These are phyloP conservation scores for Melanerpes aurifrons DNA, from an alignment of 2,113 vertebrate genomes.

Conservation along the genomic window DNA sequence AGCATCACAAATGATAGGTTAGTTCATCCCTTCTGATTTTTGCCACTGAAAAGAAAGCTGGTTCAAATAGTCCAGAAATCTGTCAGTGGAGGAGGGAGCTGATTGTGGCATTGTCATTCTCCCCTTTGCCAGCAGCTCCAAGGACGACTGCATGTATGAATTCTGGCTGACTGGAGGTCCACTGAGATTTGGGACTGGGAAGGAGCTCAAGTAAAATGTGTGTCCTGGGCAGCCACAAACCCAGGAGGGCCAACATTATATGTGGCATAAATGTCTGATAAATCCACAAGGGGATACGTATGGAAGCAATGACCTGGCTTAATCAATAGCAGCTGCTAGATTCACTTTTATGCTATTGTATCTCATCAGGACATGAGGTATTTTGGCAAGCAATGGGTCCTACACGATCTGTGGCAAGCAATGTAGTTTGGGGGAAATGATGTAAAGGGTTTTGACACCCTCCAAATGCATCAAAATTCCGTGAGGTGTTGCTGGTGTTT, in stretches of 20 bases:
- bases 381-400: background rate
- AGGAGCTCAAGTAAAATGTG: constrained; percentile 36
- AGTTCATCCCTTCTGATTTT: constrained; percentile 29
- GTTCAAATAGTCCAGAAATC: constrained; percentile 22
- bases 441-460: background rate
- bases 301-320: constrained; percentile 49
- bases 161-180: constrained; percentile 24
- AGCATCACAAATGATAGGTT: constrained; percentile 35
- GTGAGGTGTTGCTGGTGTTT: background rate
- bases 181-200: background rate
- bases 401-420: background rate
- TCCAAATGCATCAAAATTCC: background rate
- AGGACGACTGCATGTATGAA: background rate
- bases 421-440: background rate
- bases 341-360: constrained; percentile 32
- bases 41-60: constrained; percentile 5
- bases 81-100: background rate
- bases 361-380: constrained; percentile 16
- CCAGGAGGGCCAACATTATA: constrained; percentile 42
- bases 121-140: background rate
- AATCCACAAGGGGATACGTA: constrained; percentile 9
- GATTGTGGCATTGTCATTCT: background rate
- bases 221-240: constrained; percentile 14
- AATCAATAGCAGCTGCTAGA: constrained; percentile 61
- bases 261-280: constrained; percentile 44